A percentile compares a stretch with the other conserved stretches of the same genome.
Evolutionary conservation across 64 coral and sea anemone species (phyloP).

Genomic region (Pocillopora damicornis): DNA sequence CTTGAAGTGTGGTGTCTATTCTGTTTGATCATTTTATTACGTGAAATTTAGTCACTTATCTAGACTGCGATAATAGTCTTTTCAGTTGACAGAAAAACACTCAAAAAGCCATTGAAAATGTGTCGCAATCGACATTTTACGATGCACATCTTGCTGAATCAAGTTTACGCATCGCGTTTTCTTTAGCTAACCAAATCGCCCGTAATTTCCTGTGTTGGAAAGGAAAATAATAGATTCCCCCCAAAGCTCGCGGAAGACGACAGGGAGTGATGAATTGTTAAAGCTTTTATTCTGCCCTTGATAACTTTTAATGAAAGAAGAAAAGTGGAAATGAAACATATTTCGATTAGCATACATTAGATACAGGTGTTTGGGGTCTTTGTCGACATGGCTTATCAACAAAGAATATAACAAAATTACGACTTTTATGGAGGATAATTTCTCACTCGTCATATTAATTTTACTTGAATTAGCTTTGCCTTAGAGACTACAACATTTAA

Average conservation of each 20-base stretch:
- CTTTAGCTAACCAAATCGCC: background rate
- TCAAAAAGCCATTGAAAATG: background rate
- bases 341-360: slow-evolving; percentile 31
- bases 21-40: slow-evolving; percentile 34
- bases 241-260: slow-evolving; percentile 33
- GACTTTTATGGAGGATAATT: slow-evolving; percentile 1
- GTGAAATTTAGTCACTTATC: slow-evolving; percentile 16
- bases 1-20: background rate
- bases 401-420: slow-evolving; percentile 31
- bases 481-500: slow-evolving; percentile 11
- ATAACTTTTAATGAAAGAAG: slow-evolving; percentile 54
- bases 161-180: slow-evolving; percentile 3
- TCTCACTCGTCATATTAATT: slow-evolving; percentile 16
- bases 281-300: slow-evolving; percentile 33
- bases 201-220: slow-evolving; percentile 21
- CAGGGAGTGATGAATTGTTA: slow-evolving; percentile 39
- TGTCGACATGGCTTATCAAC: background rate
- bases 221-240: slow-evolving; percentile 20
- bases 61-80: background rate
- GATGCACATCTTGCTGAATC: background rate
- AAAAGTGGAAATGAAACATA: slow-evolving; percentile 15
- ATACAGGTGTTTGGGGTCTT: slow-evolving; percentile 22
- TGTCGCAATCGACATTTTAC: background rate
- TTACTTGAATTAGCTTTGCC: slow-evolving; percentile 18
- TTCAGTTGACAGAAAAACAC: background rate